A percentile compares a stretch with the other conserved stretches of the same genome.
Evolutionary conservation across 2,888 invertebrate species (phyloP).

Genomic region (Idaea biselata): DNA sequence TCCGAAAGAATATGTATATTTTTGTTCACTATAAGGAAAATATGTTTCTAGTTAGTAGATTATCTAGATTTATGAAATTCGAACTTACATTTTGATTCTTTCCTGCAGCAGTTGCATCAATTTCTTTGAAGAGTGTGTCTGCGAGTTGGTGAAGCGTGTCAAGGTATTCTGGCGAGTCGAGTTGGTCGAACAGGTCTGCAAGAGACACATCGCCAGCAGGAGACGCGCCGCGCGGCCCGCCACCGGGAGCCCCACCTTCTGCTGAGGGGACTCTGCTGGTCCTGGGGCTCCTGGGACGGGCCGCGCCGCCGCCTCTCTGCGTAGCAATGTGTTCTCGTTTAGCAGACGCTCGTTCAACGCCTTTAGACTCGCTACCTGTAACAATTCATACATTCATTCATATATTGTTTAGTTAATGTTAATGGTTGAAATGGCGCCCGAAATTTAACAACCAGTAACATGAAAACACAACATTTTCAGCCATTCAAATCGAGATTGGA

Average conservation of each 20-base stretch:
- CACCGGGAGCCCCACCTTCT: slow-evolving; percentile 92
- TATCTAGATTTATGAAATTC: background rate
- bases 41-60: no score
- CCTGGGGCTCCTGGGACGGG: slow-evolving; percentile 86
- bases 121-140: slow-evolving; percentile 89
- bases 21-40: no score
- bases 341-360: slow-evolving; percentile 85
- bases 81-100: slow-evolving; percentile 83
- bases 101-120: slow-evolving; percentile 86
- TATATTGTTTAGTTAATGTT: no score
- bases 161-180: slow-evolving; percentile 87
- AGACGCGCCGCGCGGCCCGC: slow-evolving; percentile 85
- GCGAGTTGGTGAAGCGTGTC: slow-evolving; percentile 90
- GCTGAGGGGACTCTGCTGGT: slow-evolving; percentile 96
- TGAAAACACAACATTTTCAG: no score
- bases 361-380: slow-evolving; percentile 78
- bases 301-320: slow-evolving; percentile 80
- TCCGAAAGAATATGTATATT: no score
- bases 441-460: no score
- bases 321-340: slow-evolving; percentile 83
- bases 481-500: no score
- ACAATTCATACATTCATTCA: background rate
- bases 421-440: no score
- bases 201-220: slow-evolving; percentile 90
- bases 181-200: slow-evolving; percentile 90